Conservation (phyloP, 1,140 invertebrate species). For the Lepidurus apus region DNA sequence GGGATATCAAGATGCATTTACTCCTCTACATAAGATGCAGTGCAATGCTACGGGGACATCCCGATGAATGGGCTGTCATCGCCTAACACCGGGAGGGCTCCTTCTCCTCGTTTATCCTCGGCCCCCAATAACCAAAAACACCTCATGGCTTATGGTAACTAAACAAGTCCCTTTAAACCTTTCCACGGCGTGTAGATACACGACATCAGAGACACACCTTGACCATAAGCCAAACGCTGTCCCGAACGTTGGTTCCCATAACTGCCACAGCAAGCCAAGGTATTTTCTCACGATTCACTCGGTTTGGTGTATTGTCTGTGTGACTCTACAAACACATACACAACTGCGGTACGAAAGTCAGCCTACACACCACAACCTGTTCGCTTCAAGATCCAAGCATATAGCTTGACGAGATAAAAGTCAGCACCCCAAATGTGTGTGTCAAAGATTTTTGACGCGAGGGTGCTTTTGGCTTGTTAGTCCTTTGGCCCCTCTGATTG, state of each 20-base stretch:
- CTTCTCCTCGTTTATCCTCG: constrained; percentile 4
- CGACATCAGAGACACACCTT: constrained; percentile 13
- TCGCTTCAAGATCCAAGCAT: too few relatives aligned
- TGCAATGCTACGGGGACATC: constrained; percentile 13
- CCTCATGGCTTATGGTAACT: constrained; percentile 15
- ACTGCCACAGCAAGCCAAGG: not conserved
- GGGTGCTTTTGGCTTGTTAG: too few relatives aligned
- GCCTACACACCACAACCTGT: not conserved
- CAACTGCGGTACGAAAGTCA: not conserved
- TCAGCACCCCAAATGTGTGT: too few relatives aligned
- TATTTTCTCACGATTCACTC: constrained; percentile 8
- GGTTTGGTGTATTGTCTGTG: not conserved
- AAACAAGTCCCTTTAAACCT: constrained; percentile 13
- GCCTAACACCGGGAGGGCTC: constrained; percentile 16
- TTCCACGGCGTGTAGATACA: not conserved
- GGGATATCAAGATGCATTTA: constrained; percentile 9
- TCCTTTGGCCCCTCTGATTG: too few relatives aligned
- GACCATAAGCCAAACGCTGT: not conserved
- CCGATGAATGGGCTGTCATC: constrained; percentile 20
- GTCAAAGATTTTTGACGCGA: too few relatives aligned
- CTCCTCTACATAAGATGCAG: not conserved
- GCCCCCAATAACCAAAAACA: not conserved
- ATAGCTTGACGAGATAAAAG: too few relatives aligned
- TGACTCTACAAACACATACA: not conserved
- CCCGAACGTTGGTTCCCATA: constrained; percentile 9